A percentile compares a stretch with the other conserved stretches of the same genome.
Conservation (phyloP, 2,113 vertebrate species). For the Platysteira castanea region DNA sequence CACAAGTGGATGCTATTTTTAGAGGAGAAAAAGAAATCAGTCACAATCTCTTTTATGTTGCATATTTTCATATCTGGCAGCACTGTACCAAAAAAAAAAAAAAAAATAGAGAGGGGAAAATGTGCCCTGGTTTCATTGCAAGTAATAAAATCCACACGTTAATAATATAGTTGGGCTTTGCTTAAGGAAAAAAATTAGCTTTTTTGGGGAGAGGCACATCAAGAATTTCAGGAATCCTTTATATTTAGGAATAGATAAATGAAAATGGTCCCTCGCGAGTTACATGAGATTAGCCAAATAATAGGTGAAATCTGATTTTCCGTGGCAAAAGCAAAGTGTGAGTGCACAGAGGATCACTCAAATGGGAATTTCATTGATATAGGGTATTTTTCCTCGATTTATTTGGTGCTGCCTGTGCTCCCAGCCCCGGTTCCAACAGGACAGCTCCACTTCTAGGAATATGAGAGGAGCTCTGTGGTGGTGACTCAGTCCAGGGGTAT, state of each 20-base stretch:
- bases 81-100: neutral
- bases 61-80: neutral
- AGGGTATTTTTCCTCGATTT: neutral
- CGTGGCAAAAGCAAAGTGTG: neutral
- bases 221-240: neutral
- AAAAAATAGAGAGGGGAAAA: neutral
- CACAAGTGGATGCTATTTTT: neutral
- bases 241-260: neutral
- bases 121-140: neutral
- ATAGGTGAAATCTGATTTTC: neutral
- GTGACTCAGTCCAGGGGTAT: neutral
- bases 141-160: neutral
- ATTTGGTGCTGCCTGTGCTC: neutral
- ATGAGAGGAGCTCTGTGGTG: neutral
- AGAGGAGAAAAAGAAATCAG: neutral
- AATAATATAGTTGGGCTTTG: neutral
- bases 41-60: neutral
- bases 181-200: neutral
- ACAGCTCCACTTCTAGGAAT: neutral
- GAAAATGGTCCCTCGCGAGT: neutral
- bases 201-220: neutral
- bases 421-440: fast-evolving
- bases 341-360: neutral
- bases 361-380: fast-evolving
- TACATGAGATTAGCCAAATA: neutral